These are phyloP conservation scores for Brenthis ino DNA, from an alignment of 2,888 invertebrate genomes.

Conservation along the genomic window DNA sequence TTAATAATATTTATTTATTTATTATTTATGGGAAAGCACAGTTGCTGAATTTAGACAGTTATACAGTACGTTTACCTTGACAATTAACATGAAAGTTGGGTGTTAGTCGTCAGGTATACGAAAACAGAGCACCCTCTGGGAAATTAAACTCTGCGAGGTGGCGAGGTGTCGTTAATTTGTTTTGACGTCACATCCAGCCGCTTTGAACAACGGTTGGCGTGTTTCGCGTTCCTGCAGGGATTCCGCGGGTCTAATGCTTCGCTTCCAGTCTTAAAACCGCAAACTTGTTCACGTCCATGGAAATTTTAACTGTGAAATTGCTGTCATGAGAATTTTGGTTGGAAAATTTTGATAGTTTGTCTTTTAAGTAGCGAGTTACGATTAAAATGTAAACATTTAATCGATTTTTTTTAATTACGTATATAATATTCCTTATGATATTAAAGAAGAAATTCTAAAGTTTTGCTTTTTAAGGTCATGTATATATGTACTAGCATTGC, in stretches of 20 bases:
- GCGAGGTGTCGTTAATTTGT: constrained; percentile 69
- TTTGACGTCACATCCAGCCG: constrained; percentile 51
- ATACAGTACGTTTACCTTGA: constrained; percentile 22
- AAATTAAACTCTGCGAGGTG: constrained; percentile 70
- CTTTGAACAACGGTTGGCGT: constrained; percentile 27
- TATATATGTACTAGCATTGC: too few species aligned
- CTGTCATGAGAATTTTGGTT: constrained; percentile 8
- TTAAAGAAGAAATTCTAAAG: too few species aligned
- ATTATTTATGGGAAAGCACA: constrained; percentile 20
- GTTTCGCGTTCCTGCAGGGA: constrained; percentile 33
- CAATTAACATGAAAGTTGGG: constrained; percentile 20
- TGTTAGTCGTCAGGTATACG: constrained; percentile 33
- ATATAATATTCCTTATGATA: too few species aligned
- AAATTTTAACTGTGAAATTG: constrained; percentile 27
- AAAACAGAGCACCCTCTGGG: constrained; percentile 66
- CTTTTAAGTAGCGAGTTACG: not conserved
- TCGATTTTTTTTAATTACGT: too few species aligned
- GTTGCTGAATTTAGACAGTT: constrained; percentile 30
- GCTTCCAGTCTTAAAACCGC: constrained; percentile 33
- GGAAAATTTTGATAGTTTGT: constrained; percentile 6
- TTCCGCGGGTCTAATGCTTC: constrained; percentile 26
- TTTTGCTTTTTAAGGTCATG: too few species aligned
- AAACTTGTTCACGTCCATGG: constrained; percentile 30
- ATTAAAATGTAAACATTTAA: not conserved
- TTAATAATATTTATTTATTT: too few species aligned